phyloP scores from a whole-genome alignment of 2,888 invertebrate genomes.

The Hemaris fuciformis region DNA sequence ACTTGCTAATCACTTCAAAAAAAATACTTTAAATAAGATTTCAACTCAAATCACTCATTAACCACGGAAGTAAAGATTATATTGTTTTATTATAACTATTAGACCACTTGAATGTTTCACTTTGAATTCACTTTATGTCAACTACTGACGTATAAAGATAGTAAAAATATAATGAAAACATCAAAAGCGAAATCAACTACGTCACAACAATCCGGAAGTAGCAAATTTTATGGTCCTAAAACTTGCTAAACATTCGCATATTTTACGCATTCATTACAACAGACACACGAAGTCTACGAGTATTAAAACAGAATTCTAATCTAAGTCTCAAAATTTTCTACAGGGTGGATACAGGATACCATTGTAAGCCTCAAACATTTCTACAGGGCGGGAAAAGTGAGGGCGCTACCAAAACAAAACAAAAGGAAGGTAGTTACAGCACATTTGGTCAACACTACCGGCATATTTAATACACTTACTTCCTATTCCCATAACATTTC shows the following conservation, averaged over 20 bases:
- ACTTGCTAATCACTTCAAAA: no score
- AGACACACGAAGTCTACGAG: not conserved
- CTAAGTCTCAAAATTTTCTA: no score
- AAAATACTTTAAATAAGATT: no score
- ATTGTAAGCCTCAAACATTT: no score
- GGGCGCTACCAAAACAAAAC: not conserved
- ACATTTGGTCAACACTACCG: not conserved
- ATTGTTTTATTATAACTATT: not conserved
- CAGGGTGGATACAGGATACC: no score
- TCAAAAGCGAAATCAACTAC: not conserved
- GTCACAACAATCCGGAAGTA: not conserved
- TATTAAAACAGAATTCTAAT: not conserved
- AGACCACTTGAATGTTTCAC: no score
- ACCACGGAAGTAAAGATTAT: not conserved
- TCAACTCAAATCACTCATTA: no score
- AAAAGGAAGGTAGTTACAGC: not conserved
- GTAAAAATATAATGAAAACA: not conserved
- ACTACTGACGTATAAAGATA: not conserved
- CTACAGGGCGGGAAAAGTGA: not conserved
- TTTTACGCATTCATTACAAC: not conserved
- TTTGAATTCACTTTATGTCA: not conserved
- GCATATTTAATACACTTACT: not conserved
- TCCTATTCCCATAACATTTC: not conserved
- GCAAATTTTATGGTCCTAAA: not conserved
- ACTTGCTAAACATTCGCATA: not conserved